Evolutionary conservation across 1,140 invertebrate species (phyloP), one percentile per base, ranked within the genome.

Genomic region (Heliothis subflexa): DNA sequence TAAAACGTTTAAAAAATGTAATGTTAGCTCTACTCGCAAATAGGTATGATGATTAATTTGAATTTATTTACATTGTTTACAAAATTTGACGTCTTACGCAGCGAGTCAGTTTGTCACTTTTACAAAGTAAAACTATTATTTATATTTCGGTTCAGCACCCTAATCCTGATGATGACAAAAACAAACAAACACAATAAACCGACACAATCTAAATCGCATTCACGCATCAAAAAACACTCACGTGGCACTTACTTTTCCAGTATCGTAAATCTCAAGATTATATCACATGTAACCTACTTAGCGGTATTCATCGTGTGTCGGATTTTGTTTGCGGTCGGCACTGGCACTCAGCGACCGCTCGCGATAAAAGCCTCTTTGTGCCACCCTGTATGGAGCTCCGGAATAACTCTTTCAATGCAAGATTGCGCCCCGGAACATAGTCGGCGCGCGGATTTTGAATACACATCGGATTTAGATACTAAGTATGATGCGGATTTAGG

Each of bases 341-440:
- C 57, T 33, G 75, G 78, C 82, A 86, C 83, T 88, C 79, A 81
- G 84, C 85, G 83, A 84, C 84, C 85, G 83, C 78, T 81, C 54
- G 81, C 88, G 86, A 89, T 90, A 89, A 89, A 90, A 90, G 86
- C 84, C 81, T 88, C 84, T 86, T 86, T 86, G 83, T 86, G 85
- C 75, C 72, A 54, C 50, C 57, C 78, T 81, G 50, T 82, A 81
- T 77, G 83, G 83, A 66, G 55, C 83, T 77, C 77, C 80, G 85
- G 83, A 88, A 88, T 89, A 88, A 88, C 87, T 89, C 89, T 89
- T 89, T 89, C 82, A 86, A 84, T 84, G 84, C 81, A 82, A 88
- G 83, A 84, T 82, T 87, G 84, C 84, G 80, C 82, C 57, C 59
- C 18, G 78, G 80, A 82, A 87, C 83, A 86, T 87, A 78, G 84